Evolutionary conservation across 2,888 invertebrate genomes (phyloP).

Genomic region (Arge pagana): DNA sequence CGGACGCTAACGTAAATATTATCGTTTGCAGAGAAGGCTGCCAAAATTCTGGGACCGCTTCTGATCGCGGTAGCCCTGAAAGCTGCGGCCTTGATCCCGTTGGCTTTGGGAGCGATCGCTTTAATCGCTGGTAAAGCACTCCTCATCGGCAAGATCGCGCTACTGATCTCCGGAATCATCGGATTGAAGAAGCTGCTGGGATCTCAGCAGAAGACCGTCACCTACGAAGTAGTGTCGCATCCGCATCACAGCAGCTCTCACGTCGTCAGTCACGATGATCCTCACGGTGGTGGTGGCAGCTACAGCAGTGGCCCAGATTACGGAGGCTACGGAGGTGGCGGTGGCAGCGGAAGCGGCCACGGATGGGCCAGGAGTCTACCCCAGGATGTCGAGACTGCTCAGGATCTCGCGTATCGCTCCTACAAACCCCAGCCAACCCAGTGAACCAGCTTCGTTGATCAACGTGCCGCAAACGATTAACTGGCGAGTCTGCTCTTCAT

Average conservation of each 20-base stretch:
- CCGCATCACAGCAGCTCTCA: constrained; percentile 77
- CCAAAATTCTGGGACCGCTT: constrained; percentile 77
- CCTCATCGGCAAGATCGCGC: constrained; percentile 81
- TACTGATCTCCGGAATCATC: constrained; percentile 81
- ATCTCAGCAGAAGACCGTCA: constrained; percentile 79
- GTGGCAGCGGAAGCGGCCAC: constrained; percentile 56
- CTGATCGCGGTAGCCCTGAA: constrained; percentile 77
- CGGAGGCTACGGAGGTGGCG: constrained; percentile 62
- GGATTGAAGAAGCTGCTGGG: constrained; percentile 82
- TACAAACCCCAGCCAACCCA: constrained; percentile 66
- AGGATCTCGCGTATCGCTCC: constrained; percentile 78
- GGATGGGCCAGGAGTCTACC: constrained; percentile 74
- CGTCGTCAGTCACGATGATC: constrained; percentile 72
- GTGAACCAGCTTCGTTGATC: no score
- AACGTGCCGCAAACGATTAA: no score
- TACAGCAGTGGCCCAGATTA: constrained; percentile 62
- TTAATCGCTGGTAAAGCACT: constrained; percentile 85
- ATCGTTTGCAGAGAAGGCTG: constrained; percentile 70
- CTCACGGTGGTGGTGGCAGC: constrained; percentile 61
- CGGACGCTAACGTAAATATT: no score
- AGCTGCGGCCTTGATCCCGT: constrained; percentile 76
- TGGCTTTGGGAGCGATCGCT: constrained; percentile 81
- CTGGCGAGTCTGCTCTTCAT: no score
- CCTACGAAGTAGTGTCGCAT: constrained; percentile 85
- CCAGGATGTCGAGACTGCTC: constrained; percentile 62